A percentile compares a stretch with the other conserved stretches of the same genome.
Evolutionary conservation across 2,797 vertebrate species (phyloP).

Genomic region (Cossypha caffra): DNA sequence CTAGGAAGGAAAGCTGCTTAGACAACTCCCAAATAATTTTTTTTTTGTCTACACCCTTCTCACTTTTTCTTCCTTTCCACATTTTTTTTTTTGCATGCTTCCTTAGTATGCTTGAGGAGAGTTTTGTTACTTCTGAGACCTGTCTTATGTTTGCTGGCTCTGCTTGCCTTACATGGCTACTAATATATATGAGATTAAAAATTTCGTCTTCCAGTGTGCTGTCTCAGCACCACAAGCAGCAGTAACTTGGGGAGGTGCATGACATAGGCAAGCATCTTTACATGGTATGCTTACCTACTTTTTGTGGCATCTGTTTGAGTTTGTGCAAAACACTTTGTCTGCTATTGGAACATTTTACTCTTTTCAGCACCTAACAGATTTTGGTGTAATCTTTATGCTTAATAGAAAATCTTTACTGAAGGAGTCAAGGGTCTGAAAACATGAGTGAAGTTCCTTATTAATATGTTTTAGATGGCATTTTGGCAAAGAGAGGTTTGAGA

Average conservation of each 20-base stretch:
- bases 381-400: background rate
- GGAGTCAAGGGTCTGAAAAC: background rate
- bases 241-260: background rate
- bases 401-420: background rate
- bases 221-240: background rate
- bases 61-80: background rate
- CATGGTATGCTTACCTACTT: background rate
- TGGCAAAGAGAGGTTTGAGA: background rate
- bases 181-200: background rate
- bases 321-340: background rate
- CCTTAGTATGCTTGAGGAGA: background rate
- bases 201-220: background rate
- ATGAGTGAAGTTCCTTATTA: background rate
- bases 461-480: background rate
- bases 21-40: background rate
- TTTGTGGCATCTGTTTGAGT: background rate
- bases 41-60: rapidly evolving
- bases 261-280: background rate
- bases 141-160: background rate
- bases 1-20: background rate
- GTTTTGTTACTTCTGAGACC: background rate
- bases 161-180: background rate
- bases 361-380: background rate
- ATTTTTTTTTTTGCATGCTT: background rate
- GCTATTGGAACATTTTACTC: background rate